Evolutionary conservation across 2,888 invertebrate species (phyloP).

Genomic region (Zygogramma bicolorata): DNA sequence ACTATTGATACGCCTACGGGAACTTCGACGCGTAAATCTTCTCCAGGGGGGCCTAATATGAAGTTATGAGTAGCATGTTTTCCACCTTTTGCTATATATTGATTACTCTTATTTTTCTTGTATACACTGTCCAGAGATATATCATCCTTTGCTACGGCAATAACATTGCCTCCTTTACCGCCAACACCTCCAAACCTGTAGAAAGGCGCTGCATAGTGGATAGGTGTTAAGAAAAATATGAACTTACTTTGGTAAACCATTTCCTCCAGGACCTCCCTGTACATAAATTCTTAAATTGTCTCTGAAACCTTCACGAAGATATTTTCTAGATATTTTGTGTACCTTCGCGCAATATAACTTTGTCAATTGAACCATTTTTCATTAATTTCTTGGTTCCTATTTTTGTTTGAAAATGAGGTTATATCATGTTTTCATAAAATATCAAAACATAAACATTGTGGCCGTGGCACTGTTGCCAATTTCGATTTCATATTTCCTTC

Average conservation of each 20-base stretch:
- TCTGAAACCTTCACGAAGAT: slow-evolving; percentile 72
- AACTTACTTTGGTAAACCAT: slow-evolving; percentile 73
- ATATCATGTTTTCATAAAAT: not conserved
- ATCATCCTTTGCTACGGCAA: slow-evolving; percentile 76
- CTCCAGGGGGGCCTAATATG: slow-evolving; percentile 82
- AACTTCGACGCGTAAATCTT: slow-evolving; percentile 78
- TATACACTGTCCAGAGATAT: slow-evolving; percentile 71
- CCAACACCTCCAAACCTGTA: slow-evolving; percentile 89
- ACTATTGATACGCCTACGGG: slow-evolving; percentile 85
- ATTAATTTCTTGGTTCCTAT: not conserved
- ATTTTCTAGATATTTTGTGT: slow-evolving; percentile 69
- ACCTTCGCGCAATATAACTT: slow-evolving; percentile 63
- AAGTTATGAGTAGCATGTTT: slow-evolving; percentile 80
- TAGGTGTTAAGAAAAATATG: not conserved
- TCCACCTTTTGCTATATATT: slow-evolving; percentile 78
- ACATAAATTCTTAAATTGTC: slow-evolving; percentile 86
- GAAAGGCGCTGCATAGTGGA: slow-evolving; percentile 5
- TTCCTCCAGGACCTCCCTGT: slow-evolving; percentile 86
- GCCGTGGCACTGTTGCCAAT: too few species aligned
- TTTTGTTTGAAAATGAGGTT: not conserved
- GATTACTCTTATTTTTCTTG: slow-evolving; percentile 70
- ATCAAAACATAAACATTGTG: too few species aligned
- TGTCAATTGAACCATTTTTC: slow-evolving; percentile 51
- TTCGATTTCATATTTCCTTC: too few species aligned
- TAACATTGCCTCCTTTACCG: slow-evolving; percentile 91